Evolutionary conservation across 2,797 vertebrate genomes (phyloP), one percentile per base, ranked within the genome.

Genomic region (Clamator glandarius): DNA sequence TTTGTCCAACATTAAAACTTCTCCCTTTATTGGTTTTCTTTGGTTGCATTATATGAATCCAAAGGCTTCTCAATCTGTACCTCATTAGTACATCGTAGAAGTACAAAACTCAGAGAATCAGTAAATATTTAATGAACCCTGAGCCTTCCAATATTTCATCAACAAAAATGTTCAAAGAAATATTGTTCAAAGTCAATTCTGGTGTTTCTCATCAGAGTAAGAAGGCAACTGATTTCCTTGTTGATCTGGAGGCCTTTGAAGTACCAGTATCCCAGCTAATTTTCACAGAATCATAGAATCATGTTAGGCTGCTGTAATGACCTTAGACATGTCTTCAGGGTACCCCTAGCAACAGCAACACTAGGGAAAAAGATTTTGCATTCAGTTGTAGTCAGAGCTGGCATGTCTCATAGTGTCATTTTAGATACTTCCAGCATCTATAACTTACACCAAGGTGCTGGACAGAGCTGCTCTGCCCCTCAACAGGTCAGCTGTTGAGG

Each of bases 91-190:
- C 28, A 80, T 31, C 82, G n/a, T 0, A 80, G 31, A 86, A 79
- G 39, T 39, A 76, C 36, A 82, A 84, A 39, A 39, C 39, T 39
- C 23, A 84, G 44, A 85, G 46, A 54, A 84, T 54, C n/a, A 80
- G 26, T 74, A 91, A 84, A 90, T 82, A 90, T 67, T 69, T 67
- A 93, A 92, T 67, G 87, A 44, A 83, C 21, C 25, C 64, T 16
- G 10, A 82, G 68, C 28, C 44, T 93, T 68, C 61, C 35, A 57
- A 25, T 58, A 84, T 63, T 85, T 94, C 35, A 84, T 48, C 63
- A 94, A 89, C 44, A 90, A 86, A 94, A 92, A 72, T 0, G 1
- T 79, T 92, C 80, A 63, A 81, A 92, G 70, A 74, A 94, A 77
- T 35, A n/a, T 58, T n/a, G n/a, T n/a, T n/a, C n/a, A 59, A 88